These are phyloP conservation scores for Cyclopterus lumpus DNA, from an alignment of 2,797 vertebrate genomes.

Conservation along the genomic window DNA sequence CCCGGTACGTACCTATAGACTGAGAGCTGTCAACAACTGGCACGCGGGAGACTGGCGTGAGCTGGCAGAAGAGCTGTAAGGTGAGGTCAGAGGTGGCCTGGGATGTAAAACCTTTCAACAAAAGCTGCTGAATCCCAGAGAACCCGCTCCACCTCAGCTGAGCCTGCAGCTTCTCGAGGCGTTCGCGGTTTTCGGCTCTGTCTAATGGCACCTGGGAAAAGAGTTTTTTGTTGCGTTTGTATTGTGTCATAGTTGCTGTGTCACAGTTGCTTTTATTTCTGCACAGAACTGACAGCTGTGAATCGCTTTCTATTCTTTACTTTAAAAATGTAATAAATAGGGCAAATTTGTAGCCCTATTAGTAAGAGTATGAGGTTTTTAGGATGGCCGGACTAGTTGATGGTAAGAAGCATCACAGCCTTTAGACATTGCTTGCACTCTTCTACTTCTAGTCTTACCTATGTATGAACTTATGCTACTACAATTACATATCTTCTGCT, in stretches of 20 bases:
- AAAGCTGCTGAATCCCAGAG: conserved; percentile 95
- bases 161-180: conserved; percentile 97
- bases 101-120: conserved; percentile 98
- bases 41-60: conserved; percentile 95
- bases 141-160: conserved; percentile 98
- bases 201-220: conserved; percentile 90
- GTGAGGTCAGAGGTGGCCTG: conserved; percentile 95
- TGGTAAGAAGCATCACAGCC: not conserved
- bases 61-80: conserved; percentile 95
- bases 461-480: not conserved
- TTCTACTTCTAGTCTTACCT: not conserved
- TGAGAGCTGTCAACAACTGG: conserved; percentile 97
- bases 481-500: not conserved
- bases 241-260: not conserved
- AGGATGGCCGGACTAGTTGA: not conserved
- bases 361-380: not conserved
- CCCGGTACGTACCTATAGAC: conserved; percentile 87
- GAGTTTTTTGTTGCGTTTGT: not conserved
- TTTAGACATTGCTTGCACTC: not conserved
- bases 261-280: not conserved
- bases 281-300: not conserved
- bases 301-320: not conserved
- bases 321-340: not conserved
- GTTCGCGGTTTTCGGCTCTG: conserved; percentile 94
- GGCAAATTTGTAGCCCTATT: not conserved